Evolutionary conservation across 2,888 invertebrate species (phyloP).

Genomic region (Lamellibrachia columna): DNA sequence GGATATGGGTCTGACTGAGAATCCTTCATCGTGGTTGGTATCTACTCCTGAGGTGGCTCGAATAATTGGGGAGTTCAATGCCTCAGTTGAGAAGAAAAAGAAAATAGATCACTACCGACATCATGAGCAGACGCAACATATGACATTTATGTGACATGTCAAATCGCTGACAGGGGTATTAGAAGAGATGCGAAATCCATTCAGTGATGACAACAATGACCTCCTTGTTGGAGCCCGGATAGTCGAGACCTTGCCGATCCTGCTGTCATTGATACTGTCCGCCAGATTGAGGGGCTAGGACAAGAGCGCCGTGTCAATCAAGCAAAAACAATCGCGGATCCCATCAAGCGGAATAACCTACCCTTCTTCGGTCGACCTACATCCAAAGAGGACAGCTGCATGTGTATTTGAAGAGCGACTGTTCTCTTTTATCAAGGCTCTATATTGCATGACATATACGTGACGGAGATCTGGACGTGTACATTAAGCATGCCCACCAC

Average conservation of each 20-base stretch:
- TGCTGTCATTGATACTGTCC: background rate
- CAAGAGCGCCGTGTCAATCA: too few relatives aligned
- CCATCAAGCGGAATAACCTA: too few relatives aligned
- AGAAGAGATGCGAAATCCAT: slow-evolving; percentile 36
- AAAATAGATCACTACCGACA: slow-evolving; percentile 18
- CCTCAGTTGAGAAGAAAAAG: slow-evolving; percentile 23
- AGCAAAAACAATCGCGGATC: too few relatives aligned
- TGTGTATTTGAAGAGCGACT: too few relatives aligned
- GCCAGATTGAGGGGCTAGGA: background rate
- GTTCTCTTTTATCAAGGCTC: too few relatives aligned
- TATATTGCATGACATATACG: too few relatives aligned
- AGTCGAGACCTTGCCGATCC: background rate
- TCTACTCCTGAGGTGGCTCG: slow-evolving; percentile 38
- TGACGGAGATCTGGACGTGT: too few relatives aligned
- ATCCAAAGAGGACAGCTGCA: too few relatives aligned
- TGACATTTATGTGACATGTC: slow-evolving; percentile 32
- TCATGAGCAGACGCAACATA: slow-evolving; percentile 29
- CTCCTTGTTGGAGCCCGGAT: background rate
- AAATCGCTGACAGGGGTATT: slow-evolving; percentile 27
- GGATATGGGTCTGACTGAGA: slow-evolving; percentile 40
- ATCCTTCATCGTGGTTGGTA: slow-evolving; percentile 37
- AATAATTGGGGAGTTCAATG: slow-evolving; percentile 33
- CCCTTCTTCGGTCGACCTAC: too few relatives aligned
- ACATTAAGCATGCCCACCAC: too few relatives aligned
- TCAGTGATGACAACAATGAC: slow-evolving; percentile 25